Evolutionary conservation across 2,797 vertebrate species (phyloP).

Genomic region (Meriones psammophilus): DNA sequence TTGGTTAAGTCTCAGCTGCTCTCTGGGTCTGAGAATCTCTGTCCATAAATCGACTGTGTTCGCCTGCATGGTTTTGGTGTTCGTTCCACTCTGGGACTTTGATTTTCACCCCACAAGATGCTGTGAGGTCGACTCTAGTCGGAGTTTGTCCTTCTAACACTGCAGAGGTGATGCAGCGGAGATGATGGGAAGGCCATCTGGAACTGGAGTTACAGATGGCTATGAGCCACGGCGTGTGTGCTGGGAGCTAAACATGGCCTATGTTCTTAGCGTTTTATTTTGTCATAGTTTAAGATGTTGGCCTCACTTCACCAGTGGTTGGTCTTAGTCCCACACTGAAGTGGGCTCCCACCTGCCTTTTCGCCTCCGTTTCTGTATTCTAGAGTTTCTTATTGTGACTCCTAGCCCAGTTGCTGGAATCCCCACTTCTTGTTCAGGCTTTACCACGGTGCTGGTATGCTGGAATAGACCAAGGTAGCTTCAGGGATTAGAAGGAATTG

Average conservation of each 20-base stretch:
- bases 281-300: background rate
- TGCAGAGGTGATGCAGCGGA: background rate
- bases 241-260: background rate
- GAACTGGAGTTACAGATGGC: background rate
- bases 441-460: fast-evolving
- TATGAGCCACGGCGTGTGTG: background rate
- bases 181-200: background rate
- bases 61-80: background rate
- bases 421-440: background rate
- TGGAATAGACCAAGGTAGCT: background rate
- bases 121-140: too few relatives aligned
- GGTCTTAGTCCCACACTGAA: background rate
- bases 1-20: background rate
- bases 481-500: background rate
- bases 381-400: background rate
- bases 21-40: background rate
- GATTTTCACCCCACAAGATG: background rate
- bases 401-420: background rate
- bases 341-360: background rate
- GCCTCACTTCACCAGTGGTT: background rate
- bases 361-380: background rate
- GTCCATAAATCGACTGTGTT: background rate
- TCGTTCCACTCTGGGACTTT: background rate
- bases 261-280: background rate
- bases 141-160: background rate